These are phyloP conservation scores for Hoplostethus mediterraneus DNA, from an alignment of 2,797 vertebrate species.

Conservation along the genomic window DNA sequence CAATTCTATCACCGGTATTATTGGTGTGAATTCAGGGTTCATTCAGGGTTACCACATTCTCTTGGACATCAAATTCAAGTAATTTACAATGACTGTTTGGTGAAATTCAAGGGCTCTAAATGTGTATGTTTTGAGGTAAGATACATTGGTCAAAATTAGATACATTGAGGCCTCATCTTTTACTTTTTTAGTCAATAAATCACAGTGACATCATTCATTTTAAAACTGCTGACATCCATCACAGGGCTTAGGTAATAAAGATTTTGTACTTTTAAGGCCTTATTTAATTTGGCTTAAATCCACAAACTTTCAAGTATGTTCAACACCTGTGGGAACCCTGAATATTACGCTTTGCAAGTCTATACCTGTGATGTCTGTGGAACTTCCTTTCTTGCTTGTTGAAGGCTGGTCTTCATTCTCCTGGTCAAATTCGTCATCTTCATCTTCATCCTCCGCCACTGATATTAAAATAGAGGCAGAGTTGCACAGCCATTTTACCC, in stretches of 20 bases:
- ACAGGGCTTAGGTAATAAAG: no score
- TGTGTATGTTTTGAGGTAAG: no score
- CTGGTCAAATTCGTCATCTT: constrained; percentile 18
- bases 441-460: constrained; percentile 12
- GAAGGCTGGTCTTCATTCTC: constrained; percentile 16
- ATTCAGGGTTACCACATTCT: no score
- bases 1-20: no score
- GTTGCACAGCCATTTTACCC: neutral
- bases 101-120: no score
- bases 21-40: neutral
- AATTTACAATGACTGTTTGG: no score
- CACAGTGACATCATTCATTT: no score
- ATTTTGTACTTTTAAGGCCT: neutral
- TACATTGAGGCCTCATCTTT: no score
- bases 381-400: neutral
- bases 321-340: neutral
- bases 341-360: neutral
- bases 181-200: no score
- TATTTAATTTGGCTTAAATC: neutral
- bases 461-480: neutral
- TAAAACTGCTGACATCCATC: no score
- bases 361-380: constrained; percentile 25
- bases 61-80: no score
- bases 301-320: neutral
- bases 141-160: no score